phyloP scores from a whole-genome alignment of 1,140 invertebrate species.

The Nautilus pompilius region DNA sequence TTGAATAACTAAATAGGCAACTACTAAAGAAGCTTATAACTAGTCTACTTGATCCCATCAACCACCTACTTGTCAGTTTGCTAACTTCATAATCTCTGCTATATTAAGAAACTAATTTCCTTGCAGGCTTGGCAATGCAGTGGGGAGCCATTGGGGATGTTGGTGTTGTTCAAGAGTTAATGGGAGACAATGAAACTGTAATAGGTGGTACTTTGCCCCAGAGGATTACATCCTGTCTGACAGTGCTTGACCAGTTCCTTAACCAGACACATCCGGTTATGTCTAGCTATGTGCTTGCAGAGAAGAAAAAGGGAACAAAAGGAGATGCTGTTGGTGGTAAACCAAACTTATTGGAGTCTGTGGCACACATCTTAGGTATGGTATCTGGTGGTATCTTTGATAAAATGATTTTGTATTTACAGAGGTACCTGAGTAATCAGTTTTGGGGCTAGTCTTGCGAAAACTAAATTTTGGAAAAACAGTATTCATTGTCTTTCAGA shows the following conservation, averaged over 20 bases:
- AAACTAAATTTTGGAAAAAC: too few relatives aligned
- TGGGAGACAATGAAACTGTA: conserved; percentile 86
- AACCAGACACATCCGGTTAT: conserved; percentile 83
- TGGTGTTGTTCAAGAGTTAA: conserved; percentile 81
- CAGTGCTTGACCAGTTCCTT: conserved; percentile 81
- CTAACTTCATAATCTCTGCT: not conserved
- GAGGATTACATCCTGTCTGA: conserved; percentile 82
- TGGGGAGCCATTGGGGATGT: conserved; percentile 98
- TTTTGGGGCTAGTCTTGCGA: too few relatives aligned
- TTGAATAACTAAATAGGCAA: too few relatives aligned
- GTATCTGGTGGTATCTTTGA: conserved; percentile 1
- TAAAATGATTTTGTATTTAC: too few relatives aligned
- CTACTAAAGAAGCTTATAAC: not conserved
- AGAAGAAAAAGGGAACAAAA: conserved; percentile 59
- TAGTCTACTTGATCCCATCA: not conserved
- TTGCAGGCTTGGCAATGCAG: conserved; percentile 76
- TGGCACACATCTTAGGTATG: conserved; percentile 54
- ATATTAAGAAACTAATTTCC: not conserved
- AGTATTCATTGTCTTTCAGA: too few relatives aligned
- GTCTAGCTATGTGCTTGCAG: conserved; percentile 75
- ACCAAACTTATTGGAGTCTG: conserved; percentile 39
- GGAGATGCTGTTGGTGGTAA: conserved; percentile 9
- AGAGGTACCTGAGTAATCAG: too few relatives aligned
- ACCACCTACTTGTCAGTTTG: not conserved
- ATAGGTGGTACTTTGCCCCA: conserved; percentile 92